phyloP scores from a whole-genome alignment of 2,797 vertebrate genomes.

The Thunnus albacares region DNA sequence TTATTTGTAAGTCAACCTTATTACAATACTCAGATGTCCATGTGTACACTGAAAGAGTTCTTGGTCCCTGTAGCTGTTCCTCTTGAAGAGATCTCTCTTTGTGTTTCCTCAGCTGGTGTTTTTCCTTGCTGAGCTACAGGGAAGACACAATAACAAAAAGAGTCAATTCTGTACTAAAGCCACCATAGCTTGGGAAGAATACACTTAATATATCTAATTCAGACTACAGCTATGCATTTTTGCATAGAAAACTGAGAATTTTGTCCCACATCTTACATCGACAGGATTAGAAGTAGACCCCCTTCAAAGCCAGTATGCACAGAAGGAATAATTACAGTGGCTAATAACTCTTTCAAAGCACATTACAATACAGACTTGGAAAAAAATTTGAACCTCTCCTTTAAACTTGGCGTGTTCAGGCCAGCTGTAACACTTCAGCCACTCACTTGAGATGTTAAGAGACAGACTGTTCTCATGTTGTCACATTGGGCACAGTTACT shows the following conservation, averaged over 20 bases:
- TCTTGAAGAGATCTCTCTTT: background rate
- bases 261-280: too few species aligned
- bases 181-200: background rate
- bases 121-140: background rate
- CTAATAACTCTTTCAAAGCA: background rate
- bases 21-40: background rate
- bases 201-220: background rate
- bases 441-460: conserved; percentile 32
- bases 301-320: accelerated
- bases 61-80: background rate
- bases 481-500: conserved; percentile 3
- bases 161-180: background rate
- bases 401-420: conserved; percentile 10
- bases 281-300: background rate
- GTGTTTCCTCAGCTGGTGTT: background rate
- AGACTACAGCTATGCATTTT: background rate
- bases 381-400: conserved; percentile 31
- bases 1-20: background rate
- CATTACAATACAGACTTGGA: background rate
- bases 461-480: conserved; percentile 36
- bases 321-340: background rate
- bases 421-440: conserved; percentile 6
- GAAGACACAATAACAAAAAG: background rate
- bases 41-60: background rate
- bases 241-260: too few species aligned